Conservation (phyloP, 2,797 vertebrate genomes). For the Hydrophis major region DNA sequence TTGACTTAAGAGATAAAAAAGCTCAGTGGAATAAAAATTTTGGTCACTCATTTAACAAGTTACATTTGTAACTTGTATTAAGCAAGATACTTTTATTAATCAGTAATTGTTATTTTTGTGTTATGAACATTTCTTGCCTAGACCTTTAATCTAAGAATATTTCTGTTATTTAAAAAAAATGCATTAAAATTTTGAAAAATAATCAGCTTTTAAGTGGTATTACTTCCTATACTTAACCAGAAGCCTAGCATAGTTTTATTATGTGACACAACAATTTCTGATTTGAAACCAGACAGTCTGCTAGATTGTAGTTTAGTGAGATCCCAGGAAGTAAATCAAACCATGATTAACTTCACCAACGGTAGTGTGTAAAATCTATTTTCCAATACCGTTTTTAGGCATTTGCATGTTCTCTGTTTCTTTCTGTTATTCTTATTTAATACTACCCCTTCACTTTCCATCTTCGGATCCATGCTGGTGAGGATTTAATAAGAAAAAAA, state of each 20-base stretch:
- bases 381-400: neutral
- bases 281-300: neutral
- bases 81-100: neutral
- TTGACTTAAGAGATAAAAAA: neutral
- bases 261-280: neutral
- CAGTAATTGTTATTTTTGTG: neutral
- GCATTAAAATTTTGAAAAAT: neutral
- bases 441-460: neutral
- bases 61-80: neutral
- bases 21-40: neutral
- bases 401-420: neutral
- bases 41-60: neutral
- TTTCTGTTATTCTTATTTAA: neutral
- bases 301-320: neutral
- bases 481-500: neutral
- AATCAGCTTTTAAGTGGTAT: neutral
- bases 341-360: neutral
- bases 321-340: neutral
- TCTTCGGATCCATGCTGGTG: neutral
- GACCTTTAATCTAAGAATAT: neutral
- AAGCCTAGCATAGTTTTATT: neutral
- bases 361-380: neutral
- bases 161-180: neutral
- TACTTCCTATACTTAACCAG: neutral
- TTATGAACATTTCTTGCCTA: neutral